phyloP scores from a whole-genome alignment of 2,113 vertebrate species.

The Cyprinodon variegatus region DNA sequence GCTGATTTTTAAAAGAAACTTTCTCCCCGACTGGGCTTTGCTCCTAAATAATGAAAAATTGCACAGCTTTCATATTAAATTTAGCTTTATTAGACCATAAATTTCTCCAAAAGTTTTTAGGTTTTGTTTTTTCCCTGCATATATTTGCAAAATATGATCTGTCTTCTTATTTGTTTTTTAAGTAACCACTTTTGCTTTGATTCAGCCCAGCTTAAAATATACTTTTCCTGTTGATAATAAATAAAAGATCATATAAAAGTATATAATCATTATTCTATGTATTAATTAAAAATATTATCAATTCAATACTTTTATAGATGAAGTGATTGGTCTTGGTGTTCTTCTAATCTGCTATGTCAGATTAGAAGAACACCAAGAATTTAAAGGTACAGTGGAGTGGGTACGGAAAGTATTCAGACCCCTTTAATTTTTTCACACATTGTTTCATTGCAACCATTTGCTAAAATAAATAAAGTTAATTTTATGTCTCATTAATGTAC shows the following conservation, averaged over 20 bases:
- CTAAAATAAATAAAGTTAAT: too few species aligned
- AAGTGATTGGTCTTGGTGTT: too few species aligned
- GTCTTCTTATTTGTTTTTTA: background rate
- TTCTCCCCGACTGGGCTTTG: slow-evolving; percentile 77
- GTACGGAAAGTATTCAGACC: too few species aligned
- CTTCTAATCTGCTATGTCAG: background rate
- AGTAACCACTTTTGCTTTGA: background rate
- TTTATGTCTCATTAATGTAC: too few species aligned
- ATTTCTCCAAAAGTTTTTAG: background rate
- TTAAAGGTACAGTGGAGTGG: background rate
- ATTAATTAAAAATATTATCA: too few species aligned
- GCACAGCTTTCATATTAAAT: background rate
- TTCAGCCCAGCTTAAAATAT: background rate
- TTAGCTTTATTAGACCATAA: background rate
- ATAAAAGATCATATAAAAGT: too few species aligned
- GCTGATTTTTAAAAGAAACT: slow-evolving; percentile 84
- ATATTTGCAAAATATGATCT: background rate
- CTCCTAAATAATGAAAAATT: slow-evolving; percentile 67
- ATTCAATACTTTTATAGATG: too few species aligned
- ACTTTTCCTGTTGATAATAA: too few species aligned
- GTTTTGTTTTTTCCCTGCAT: background rate
- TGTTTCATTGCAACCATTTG: too few species aligned
- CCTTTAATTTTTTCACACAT: too few species aligned
- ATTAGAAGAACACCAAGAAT: background rate
- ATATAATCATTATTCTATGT: too few species aligned